Base-by-base conservation (phyloP, 2,888 invertebrate species). In the Luperina nickerlii region DNA sequence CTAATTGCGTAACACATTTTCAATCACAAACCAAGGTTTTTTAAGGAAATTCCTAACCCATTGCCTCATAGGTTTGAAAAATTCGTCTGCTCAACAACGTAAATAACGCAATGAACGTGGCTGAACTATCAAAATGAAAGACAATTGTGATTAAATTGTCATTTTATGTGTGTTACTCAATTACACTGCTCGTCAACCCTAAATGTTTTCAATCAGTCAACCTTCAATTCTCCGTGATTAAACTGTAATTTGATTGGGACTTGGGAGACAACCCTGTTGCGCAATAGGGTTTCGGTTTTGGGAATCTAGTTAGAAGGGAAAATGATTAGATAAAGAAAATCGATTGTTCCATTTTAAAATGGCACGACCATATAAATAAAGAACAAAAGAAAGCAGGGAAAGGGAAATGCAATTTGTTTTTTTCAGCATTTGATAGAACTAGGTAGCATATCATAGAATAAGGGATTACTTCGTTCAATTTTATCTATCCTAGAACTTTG, bases 161-260 rank as follows among this genome's bases (percentile, higher is more conserved):
- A n/a, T n/a, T 67, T 67, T n/a, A 42, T n/a, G 15, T 42, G 67
- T 15, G 8, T 67, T 15, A 24, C 13, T 0, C 24, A 38, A 24
- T 13, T 13, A 38, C 13, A 66, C 24, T 15, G 24, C 13, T 75
- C 13, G 38, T 48, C 13, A 57, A 38, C 65, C 78, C 71, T 73
- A 20, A 65, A 65, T 57, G 32, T 71, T 74, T 62, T 69, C 62
- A 48, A 68, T 63, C 48, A 83, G 62, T 66, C 71, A 38, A n/a
- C 51, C 63, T 65, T 45, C 57, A 42, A 2, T 65, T 74, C 24
- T 60, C 15, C 15, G n/a, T 86, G 67, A 86, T 75, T 82, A 70
- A 82, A 85, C 48, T 66, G 45, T 82, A 85, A 82, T 70, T 54
- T 2, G 2, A 82, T 86, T 86, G 54, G 20, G 15, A 62, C 9